Percentiles rank a stretch among this genome's conserved stretches.
phyloP scores from a whole-genome alignment of 2,113 vertebrate species.

The Brachyhypopomus occidentalis region DNA sequence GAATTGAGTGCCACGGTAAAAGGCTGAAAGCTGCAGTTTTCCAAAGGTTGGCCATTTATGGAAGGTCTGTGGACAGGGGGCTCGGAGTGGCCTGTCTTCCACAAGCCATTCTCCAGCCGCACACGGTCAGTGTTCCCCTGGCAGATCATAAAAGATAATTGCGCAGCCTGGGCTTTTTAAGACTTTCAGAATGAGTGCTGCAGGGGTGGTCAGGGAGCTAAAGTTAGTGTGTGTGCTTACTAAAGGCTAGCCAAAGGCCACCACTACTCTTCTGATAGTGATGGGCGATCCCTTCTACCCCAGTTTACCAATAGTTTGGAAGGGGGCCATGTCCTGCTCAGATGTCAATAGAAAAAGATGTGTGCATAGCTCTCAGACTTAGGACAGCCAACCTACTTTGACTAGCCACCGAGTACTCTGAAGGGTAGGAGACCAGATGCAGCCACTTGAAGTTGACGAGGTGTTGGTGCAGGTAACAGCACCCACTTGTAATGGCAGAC shows the following conservation, averaged over 20 bases:
- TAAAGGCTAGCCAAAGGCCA: neutral
- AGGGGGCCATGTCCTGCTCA: neutral
- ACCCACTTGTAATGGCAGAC: constrained; percentile 32
- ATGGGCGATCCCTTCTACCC: neutral
- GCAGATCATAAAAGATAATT: constrained; percentile 83
- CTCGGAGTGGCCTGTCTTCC: constrained; percentile 47
- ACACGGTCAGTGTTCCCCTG: constrained; percentile 70
- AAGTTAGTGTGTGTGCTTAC: constrained; percentile 58
- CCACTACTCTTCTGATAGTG: neutral
- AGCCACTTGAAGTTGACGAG: constrained; percentile 43
- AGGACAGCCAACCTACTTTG: neutral
- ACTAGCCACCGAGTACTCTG: neutral
- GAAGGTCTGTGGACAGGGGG: constrained; percentile 40
- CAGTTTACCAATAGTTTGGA: neutral
- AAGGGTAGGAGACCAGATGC: constrained; percentile 11
- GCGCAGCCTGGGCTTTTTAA: constrained; percentile 76
- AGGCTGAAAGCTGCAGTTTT: constrained; percentile 33
- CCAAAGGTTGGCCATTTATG: constrained; percentile 36
- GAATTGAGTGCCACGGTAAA: constrained; percentile 27
- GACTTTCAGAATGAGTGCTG: constrained; percentile 68
- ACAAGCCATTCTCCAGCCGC: constrained; percentile 54
- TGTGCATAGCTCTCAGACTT: neutral
- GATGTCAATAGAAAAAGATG: neutral
- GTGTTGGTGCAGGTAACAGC: constrained; percentile 49
- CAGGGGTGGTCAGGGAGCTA: constrained; percentile 57